Base-by-base conservation (phyloP, 2,888 invertebrate species). In the Caprella mutica region DNA sequence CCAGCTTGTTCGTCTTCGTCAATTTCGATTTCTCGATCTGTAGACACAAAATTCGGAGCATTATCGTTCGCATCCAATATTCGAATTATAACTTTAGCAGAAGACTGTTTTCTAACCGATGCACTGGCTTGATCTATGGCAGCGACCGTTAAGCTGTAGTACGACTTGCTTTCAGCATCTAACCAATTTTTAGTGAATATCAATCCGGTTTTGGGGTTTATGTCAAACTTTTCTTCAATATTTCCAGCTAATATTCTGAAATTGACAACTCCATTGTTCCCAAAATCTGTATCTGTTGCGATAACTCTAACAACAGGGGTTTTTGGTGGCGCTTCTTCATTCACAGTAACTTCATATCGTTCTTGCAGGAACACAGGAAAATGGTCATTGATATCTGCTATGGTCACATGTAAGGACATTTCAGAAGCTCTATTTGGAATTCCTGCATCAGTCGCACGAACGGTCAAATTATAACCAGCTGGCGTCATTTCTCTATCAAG, bases 241-340 rank as follows among this genome's bases (percentile, higher is more conserved):
- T 93, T 92, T 3, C 93, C 93, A 2, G 88, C 90, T 2, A 89
- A 89, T 53, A 96, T 89, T 74, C 86, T 85, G 62, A 94, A 81
- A 68, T 81, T 82, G 1, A 94, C 86, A 69, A 85, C 80, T 5
- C 89, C 87, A 72, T 89, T 89, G 70, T 79, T 81, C 0, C 88
- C 89, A 65, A 82, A 81, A 27, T 63, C 63, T n/a, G 59, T 52
- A 33, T 63, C 63, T 8, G 53, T 48, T 0, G 93, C 90, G 72
- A 86, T 88, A 55, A 94, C 78, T 66, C 87, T 78, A 65, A 92
- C 83, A 39, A 96, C 80, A 1, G 91, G 90, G 53, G 91, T 89
- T 70, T 88, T 86, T 9, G 86, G 78, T 8, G 93, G 93, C 3
- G 89, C 85, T 2, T 85, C 86, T 77, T 96, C 94, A 2, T 86